Percentiles rank a stretch among this genome's conserved stretches.
Conservation (phyloP, 2,888 invertebrate species). For the Athalia rosae region DNA sequence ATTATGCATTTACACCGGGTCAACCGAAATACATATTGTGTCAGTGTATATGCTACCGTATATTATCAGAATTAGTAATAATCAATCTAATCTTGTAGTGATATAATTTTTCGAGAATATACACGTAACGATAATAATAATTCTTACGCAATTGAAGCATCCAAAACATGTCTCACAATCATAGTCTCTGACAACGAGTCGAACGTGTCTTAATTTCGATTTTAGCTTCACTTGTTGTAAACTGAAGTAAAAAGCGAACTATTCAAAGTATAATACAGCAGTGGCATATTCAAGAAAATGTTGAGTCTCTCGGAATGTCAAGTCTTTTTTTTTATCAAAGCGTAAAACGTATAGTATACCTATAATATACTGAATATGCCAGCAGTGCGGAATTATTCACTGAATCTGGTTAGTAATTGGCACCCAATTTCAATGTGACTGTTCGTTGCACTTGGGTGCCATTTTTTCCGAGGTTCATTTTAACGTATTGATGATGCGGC, state of each 20-base stretch:
- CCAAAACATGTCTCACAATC: too few relatives aligned
- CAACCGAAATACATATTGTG: not conserved
- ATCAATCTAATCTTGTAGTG: too few relatives aligned
- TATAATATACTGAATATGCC: not conserved
- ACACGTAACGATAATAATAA: too few relatives aligned
- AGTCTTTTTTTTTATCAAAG: not conserved
- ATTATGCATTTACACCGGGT: not conserved
- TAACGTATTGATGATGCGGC: not conserved
- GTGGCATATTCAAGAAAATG: too few relatives aligned
- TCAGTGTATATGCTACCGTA: not conserved
- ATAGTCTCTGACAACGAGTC: too few relatives aligned
- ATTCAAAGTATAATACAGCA: too few relatives aligned
- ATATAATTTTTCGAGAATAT: too few relatives aligned
- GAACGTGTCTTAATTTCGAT: too few relatives aligned
- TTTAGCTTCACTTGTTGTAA: too few relatives aligned
- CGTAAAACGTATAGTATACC: not conserved
- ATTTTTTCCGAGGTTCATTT: conserved; percentile 12
- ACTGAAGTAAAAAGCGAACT: too few relatives aligned
- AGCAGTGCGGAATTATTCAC: conserved; percentile 15
- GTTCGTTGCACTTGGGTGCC: conserved; percentile 58
- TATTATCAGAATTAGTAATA: not conserved
- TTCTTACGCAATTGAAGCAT: too few relatives aligned
- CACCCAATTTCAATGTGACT: conserved; percentile 63
- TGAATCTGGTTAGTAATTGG: conserved; percentile 20
- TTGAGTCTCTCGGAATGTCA: too few relatives aligned